Percentiles rank a stretch among this genome's conserved stretches.
Conservation (phyloP, 1,140 invertebrate genomes). For the Aphelinus certus region DNA sequence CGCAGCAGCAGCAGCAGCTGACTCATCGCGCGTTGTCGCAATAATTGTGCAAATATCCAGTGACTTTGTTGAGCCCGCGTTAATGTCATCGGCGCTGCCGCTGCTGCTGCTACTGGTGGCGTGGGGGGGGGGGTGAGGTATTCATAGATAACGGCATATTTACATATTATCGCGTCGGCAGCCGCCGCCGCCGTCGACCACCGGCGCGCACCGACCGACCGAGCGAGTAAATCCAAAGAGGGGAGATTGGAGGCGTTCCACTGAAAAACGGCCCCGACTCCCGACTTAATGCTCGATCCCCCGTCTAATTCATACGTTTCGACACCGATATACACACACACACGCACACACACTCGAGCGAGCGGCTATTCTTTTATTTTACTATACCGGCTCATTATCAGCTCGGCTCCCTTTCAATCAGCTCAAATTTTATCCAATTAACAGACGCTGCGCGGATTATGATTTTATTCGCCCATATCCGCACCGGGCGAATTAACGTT, state of each 20-base stretch:
- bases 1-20: neutral
- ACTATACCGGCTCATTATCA: too few relatives aligned
- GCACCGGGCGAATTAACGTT: too few relatives aligned
- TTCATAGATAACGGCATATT: constrained; percentile 63
- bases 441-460: too few relatives aligned
- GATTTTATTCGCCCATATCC: too few relatives aligned
- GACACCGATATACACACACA: too few relatives aligned
- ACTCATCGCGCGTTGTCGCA: neutral
- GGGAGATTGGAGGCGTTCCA: constrained; percentile 26
- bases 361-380: too few relatives aligned
- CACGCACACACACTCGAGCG: too few relatives aligned
- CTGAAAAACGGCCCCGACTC: neutral
- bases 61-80: constrained; percentile 35
- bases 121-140: constrained; percentile 47
- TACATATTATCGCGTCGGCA: constrained; percentile 62
- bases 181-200: constrained; percentile 15
- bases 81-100: constrained; percentile 19
- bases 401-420: too few relatives aligned
- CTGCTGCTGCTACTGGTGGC: neutral
- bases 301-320: too few relatives aligned
- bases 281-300: too few relatives aligned
- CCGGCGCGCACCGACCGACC: too few relatives aligned
- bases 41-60: constrained; percentile 35
- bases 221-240: constrained; percentile 20
- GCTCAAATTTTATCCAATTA: too few relatives aligned